Percentiles rank a stretch among this genome's conserved stretches.
Conservation (phyloP, 2,888 invertebrate genomes). For the Lasioglossum pauxillum region DNA sequence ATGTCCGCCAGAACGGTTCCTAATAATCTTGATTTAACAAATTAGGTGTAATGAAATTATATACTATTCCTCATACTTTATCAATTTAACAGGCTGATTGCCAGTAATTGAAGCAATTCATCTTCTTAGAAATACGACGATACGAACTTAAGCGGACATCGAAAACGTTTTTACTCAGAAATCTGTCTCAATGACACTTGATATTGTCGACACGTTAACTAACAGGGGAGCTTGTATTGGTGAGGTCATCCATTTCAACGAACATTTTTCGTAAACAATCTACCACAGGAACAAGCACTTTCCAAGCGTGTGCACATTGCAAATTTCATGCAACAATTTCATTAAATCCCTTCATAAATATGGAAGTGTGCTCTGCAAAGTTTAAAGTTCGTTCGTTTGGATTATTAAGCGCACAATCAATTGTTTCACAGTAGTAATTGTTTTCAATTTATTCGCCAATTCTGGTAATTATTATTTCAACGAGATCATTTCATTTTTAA, state of each 20-base stretch:
- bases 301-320: neutral
- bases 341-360: neutral
- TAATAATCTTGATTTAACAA: conserved; percentile 3
- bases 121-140: neutral
- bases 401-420: neutral
- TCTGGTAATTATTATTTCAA: neutral
- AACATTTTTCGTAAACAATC: neutral
- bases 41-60: neutral
- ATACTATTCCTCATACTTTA: neutral
- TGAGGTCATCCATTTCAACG: neutral
- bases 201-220: conserved; percentile 17
- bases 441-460: neutral
- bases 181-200: conserved; percentile 20
- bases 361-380: neutral
- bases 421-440: neutral
- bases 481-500: neutral
- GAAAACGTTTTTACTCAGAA: conserved; percentile 17
- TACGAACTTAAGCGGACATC: conserved; percentile 2
- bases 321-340: neutral
- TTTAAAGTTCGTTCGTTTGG: neutral
- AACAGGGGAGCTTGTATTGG: neutral
- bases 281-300: neutral
- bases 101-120: conserved; percentile 15
- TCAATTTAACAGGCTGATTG: conserved; percentile 5
- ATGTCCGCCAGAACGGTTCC: neutral